A percentile compares a stretch with the other conserved stretches of the same genome.
These are phyloP conservation scores for Basileuterus tristriatus DNA, from an alignment of 2,797 vertebrate genomes.

Conservation along the genomic window DNA sequence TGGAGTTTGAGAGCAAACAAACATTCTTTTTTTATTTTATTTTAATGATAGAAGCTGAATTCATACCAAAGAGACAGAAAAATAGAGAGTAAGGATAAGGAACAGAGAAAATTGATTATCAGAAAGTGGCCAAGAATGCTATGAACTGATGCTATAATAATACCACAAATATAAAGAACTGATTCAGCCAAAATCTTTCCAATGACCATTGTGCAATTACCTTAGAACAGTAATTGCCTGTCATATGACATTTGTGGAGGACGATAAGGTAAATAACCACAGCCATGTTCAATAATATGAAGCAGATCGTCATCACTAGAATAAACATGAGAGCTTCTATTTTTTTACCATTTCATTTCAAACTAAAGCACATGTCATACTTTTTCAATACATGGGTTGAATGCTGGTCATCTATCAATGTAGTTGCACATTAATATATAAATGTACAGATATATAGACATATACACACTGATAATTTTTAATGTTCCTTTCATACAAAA, in stretches of 20 bases:
- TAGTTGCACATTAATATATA: not conserved
- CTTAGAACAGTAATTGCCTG: not conserved
- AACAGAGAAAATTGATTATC: not conserved
- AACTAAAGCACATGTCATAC: not conserved
- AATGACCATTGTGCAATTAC: not conserved
- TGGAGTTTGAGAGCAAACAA: not conserved
- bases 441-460: not conserved
- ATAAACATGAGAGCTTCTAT: not conserved
- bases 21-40: not conserved
- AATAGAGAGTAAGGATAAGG: not conserved
- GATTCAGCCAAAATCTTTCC: not conserved
- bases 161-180: not conserved
- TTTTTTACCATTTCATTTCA: not conserved
- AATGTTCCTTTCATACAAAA: not conserved
- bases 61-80: not conserved
- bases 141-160: not conserved
- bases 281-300: not conserved
- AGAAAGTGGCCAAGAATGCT: not conserved
- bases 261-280: not conserved
- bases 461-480: not conserved
- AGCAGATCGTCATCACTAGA: not conserved
- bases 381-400: not conserved
- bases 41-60: not conserved
- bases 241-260: not conserved
- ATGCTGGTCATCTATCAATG: not conserved